These are phyloP conservation scores for Oryzias melastigma DNA, from an alignment of 2,113 vertebrate genomes.

Conservation along the genomic window DNA sequence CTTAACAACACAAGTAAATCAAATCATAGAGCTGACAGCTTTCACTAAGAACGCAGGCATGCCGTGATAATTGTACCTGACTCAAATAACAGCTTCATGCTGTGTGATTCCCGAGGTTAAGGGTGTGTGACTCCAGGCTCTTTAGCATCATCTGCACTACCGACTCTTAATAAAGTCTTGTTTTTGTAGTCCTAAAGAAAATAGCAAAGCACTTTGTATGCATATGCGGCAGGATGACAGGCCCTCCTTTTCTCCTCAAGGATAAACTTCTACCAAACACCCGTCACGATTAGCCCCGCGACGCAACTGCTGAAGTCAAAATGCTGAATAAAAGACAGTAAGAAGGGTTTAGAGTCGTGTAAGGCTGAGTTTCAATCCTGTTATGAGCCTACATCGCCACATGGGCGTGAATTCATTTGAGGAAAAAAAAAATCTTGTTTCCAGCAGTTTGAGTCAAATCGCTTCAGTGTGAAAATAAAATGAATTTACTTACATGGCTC, in stretches of 20 bases:
- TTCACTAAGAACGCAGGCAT: conserved; percentile 53
- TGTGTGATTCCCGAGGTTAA: conserved; percentile 66
- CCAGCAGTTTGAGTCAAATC: conserved; percentile 72
- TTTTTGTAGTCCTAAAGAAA: conserved; percentile 56
- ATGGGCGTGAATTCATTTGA: conserved; percentile 40
- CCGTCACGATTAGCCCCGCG: conserved; percentile 36
- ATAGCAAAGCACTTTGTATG: conserved; percentile 75
- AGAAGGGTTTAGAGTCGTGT: conserved; percentile 66
- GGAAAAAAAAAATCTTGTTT: conserved; percentile 17
- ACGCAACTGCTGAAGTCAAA: conserved; percentile 42
- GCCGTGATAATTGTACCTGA: conserved; percentile 65
- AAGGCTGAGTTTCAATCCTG: conserved; percentile 31
- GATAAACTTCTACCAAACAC: conserved; percentile 51
- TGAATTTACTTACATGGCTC: conserved; percentile 75
- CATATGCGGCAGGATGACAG: conserved; percentile 72
- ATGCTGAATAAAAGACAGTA: conserved; percentile 48
- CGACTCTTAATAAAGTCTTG: conserved; percentile 50
- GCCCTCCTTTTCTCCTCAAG: conserved; percentile 58
- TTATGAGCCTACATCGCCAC: conserved; percentile 74
- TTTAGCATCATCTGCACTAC: conserved; percentile 48
- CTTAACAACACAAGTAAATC: conserved; percentile 55
- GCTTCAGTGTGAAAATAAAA: conserved; percentile 69
- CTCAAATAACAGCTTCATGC: conserved; percentile 63
- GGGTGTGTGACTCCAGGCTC: conserved; percentile 60
- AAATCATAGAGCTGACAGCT: conserved; percentile 67